Evolutionary conservation across 2,113 vertebrate genomes (phyloP), one percentile per base, ranked within the genome.

Genomic region (Saiga tatarica): DNA sequence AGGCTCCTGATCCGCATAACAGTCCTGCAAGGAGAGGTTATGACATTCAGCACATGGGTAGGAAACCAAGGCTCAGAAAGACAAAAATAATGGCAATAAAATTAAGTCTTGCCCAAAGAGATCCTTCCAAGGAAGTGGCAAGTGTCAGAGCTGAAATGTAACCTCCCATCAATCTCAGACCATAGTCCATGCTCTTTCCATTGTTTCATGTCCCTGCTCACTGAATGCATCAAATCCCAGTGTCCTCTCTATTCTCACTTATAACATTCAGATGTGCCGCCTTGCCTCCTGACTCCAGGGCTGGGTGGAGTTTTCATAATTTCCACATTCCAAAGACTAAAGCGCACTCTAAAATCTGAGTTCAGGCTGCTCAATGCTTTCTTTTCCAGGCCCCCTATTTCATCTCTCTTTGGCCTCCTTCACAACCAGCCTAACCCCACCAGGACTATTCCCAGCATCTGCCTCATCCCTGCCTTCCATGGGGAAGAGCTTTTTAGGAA

Each of bases 151-250:
- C 0, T 16, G n/a, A 14, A 57, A 8, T 39, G 45, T 36, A 62
- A 39, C 8, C 12, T 50, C 8, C 5, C 26, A 12, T 21, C 17
- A 6, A 0, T 23, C 19, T 85, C 14, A 19, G 28, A 55, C 13
- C 3, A 33, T 0, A 50, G 36, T 16, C 3, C 23, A 7, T 6
- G 6, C 23, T 33, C 30, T 28, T 25, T 12, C 25, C 0, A 62
- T 26, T 21, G 4, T 36, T 5, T 33, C 50, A 17, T 3, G 30
- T 14, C 45, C 7, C 30, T 8, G 1, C 0, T 16, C 25, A 3
- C 17, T 11, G 1, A 30, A 28, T 25, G 94, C 36, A 42, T 84
- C 30, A 23, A 78, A 47, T 1, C 45, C 26, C 26, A 57, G 0
- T 1, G 7, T 10, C 15, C 9, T 17, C 1, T 10, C 15, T 33